A percentile compares a stretch with the other conserved stretches of the same genome.
phyloP scores from a whole-genome alignment of 1,140 invertebrate genomes.

The Danaus melanippus region DNA sequence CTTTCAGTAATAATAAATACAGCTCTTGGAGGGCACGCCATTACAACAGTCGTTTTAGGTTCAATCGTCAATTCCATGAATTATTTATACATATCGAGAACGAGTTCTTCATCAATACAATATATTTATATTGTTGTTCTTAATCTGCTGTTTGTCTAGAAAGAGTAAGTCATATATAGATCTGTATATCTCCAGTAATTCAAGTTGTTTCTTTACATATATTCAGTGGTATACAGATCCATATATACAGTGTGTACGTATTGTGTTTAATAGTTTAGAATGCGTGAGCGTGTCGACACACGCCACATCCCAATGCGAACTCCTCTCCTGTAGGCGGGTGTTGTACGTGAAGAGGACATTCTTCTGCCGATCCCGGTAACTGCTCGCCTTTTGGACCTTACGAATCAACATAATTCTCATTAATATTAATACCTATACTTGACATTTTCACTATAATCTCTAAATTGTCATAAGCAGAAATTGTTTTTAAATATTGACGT shows the following conservation, averaged over 20 bases:
- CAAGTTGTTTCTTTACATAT: too few relatives aligned
- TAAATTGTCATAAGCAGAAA: too few relatives aligned
- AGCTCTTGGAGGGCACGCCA: conserved; percentile 1
- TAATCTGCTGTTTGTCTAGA: too few relatives aligned
- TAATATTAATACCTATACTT: too few relatives aligned
- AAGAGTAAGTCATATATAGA: too few relatives aligned
- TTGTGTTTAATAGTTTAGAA: background rate
- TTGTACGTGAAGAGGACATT: conserved; percentile 95
- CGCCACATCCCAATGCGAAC: conserved; percentile 97
- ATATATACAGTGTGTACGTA: background rate
- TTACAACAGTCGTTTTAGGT: background rate
- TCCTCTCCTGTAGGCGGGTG: conserved; percentile 98
- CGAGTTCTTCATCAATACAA: background rate
- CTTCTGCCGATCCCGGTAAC: conserved; percentile 85
- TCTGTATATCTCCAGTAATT: too few relatives aligned
- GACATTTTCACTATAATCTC: too few relatives aligned
- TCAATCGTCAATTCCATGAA: background rate
- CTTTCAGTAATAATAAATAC: background rate
- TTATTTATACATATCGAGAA: background rate
- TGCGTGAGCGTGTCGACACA: conserved; percentile 89
- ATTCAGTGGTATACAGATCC: too few relatives aligned
- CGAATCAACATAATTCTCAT: too few relatives aligned
- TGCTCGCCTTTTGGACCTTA: conserved; percentile 91
- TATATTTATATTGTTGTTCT: background rate
- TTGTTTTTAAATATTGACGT: too few relatives aligned